Conservation (phyloP, 2,888 invertebrate species). For the Gymnoscelis rufifasciata region DNA sequence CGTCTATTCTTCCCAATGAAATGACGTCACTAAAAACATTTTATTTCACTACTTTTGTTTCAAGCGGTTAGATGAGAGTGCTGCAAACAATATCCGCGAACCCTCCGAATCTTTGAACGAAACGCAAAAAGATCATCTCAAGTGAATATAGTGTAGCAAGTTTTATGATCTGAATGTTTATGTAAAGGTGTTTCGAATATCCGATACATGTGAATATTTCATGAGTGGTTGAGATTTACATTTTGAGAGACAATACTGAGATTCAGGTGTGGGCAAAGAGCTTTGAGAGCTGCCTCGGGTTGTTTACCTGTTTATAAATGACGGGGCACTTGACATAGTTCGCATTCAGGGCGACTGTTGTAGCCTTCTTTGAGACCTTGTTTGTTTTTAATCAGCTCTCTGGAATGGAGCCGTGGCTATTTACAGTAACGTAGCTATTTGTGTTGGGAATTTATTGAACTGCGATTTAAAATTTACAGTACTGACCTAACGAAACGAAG, state of each 20-base stretch:
- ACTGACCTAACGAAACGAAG: too few relatives aligned
- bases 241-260: constrained; percentile 26
- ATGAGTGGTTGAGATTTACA: constrained; percentile 28
- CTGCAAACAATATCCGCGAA: constrained; percentile 19
- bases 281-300: constrained; percentile 18
- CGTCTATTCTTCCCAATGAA: constrained; percentile 35
- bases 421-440: background rate
- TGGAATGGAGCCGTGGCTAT: background rate
- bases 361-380: constrained; percentile 20
- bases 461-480: too few relatives aligned
- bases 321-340: constrained; percentile 30
- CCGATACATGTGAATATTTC: constrained; percentile 29
- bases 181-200: constrained; percentile 19
- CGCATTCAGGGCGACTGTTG: constrained; percentile 25
- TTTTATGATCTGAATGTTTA: constrained; percentile 27
- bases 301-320: constrained; percentile 31
- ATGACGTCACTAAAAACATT: constrained; percentile 60
- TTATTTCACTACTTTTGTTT: constrained; percentile 65
- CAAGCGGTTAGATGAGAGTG: constrained; percentile 38
- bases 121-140: constrained; percentile 10
- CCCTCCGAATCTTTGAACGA: constrained; percentile 4
- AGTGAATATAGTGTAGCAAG: constrained; percentile 20
- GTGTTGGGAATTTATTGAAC: too few relatives aligned
- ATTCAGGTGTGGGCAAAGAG: constrained; percentile 23
- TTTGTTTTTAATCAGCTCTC: constrained; percentile 13